These are phyloP conservation scores for Acestrorhynchus altus DNA, from an alignment of 2,797 vertebrate genomes.

Conservation along the genomic window DNA sequence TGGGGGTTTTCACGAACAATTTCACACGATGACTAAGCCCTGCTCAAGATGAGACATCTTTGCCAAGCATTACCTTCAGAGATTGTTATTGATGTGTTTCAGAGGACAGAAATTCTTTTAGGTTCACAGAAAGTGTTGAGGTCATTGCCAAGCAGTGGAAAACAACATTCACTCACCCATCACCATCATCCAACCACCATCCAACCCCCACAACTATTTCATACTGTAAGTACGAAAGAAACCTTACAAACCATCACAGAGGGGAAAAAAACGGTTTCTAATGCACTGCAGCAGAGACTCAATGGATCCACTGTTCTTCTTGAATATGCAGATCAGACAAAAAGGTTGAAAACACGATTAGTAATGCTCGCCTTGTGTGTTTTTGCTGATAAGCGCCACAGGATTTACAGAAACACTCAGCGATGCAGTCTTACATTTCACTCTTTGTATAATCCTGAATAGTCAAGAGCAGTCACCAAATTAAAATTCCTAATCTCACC, in stretches of 20 bases:
- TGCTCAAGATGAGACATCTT: constrained; percentile 55
- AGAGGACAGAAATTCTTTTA: constrained; percentile 65
- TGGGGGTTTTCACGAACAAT: constrained; percentile 44
- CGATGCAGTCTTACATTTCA: neutral
- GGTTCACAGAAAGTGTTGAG: constrained; percentile 66
- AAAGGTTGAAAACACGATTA: constrained; percentile 41
- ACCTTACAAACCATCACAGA: constrained; percentile 58
- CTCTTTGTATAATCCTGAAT: neutral
- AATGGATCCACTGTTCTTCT: constrained; percentile 36
- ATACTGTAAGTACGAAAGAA: constrained; percentile 27
- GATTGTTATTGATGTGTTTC: constrained; percentile 68
- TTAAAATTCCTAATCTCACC: constrained; percentile 22
- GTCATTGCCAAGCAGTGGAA: constrained; percentile 70
- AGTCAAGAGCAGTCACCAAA: constrained; percentile 40
- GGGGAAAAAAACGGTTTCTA: constrained; percentile 42
- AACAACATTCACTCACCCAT: constrained; percentile 52
- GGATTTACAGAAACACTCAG: constrained; percentile 44
- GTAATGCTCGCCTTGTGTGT: constrained; percentile 5
- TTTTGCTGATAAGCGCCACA: constrained; percentile 28
- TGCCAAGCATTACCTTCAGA: constrained; percentile 54
- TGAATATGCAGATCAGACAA: constrained; percentile 7
- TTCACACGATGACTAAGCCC: constrained; percentile 57
- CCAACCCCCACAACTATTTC: neutral
- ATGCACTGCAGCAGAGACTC: neutral
- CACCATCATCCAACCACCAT: constrained; percentile 29